Base-by-base conservation (phyloP, 64 coral and sea anemone species). In the Montipora foliosa region DNA sequence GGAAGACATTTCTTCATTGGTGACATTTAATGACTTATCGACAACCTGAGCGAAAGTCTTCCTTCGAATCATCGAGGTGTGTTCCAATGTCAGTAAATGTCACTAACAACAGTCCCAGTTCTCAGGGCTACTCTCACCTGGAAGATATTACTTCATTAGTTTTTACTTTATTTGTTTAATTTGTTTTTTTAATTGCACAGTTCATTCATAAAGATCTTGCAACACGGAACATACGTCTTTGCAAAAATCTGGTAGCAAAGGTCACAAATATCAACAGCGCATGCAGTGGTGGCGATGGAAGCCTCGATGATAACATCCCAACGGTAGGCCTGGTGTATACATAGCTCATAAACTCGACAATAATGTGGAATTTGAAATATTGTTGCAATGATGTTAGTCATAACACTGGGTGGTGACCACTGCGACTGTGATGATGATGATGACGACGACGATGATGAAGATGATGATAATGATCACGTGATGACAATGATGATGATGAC, bases 121-220 rank as follows among this genome's bases (percentile, higher is more conserved):
- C 37, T 37, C 37, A 37, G 37, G 1, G 37, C 37, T 37, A 37
- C 37, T 37, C 37, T 37, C 37, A 37, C 37, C 37, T 1, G 37
- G 37, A 37, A 37, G 0, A 37, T 37, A 37, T 37, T 37, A 37
- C 37, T 37, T 37, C 37, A 37, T 37, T 37, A 37, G 37, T 37
- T 2, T 37, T 37, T 37, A 9, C 58, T 44, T 0, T 50, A 15
- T 21, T 80, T 67, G 61, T 11, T 68, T 19, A 4, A 4, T 67
- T 59, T 8, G 3, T 19, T 78, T 15, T 37, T 21, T 17, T 72
- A 37, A 37, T 37, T 37, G 37, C 16, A 5, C 64, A 93, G 92
- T 88, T 75, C 37, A 72, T 93, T 47, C 92, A 93, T 57, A 78
- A 87, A 19, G 75, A 88, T 60, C 66, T 93, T 24, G 84, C 92